Evolutionary conservation across 2,797 vertebrate genomes (phyloP).

Genomic region (Clarias fuscus): DNA sequence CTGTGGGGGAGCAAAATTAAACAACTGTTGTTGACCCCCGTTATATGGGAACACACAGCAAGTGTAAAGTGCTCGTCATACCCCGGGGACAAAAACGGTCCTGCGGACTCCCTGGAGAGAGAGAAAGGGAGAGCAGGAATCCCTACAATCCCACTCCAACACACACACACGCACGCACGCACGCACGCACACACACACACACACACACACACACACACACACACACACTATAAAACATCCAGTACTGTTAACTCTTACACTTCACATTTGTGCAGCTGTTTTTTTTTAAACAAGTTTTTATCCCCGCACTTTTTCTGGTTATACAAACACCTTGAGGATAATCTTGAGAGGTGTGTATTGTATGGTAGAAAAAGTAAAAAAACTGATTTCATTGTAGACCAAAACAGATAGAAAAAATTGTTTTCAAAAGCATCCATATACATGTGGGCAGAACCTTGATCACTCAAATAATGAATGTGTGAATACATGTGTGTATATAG

Average conservation of each 20-base stretch:
- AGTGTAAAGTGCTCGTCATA: slow-evolving; percentile 44
- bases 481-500: background rate
- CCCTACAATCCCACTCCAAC: slow-evolving; percentile 43
- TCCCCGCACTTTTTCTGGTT: background rate
- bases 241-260: slow-evolving; percentile 20
- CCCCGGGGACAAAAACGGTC: slow-evolving; percentile 48
- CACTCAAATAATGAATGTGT: background rate
- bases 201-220: slow-evolving; percentile 24
- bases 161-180: background rate
- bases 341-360: background rate
- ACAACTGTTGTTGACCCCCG: slow-evolving; percentile 74
- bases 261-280: background rate
- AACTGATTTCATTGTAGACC: too few relatives aligned
- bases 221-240: slow-evolving; percentile 16
- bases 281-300: background rate
- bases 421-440: background rate
- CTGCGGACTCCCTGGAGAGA: slow-evolving; percentile 47
- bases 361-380: background rate
- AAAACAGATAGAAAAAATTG: background rate
- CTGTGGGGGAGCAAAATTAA: slow-evolving; percentile 56
- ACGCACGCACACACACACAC: slow-evolving; percentile 29
- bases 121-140: slow-evolving; percentile 48
- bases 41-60: slow-evolving; percentile 69
- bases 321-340: background rate
- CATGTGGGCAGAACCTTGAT: background rate